Conservation (phyloP, 2,113 vertebrate species). For the Bufo bufo region DNA sequence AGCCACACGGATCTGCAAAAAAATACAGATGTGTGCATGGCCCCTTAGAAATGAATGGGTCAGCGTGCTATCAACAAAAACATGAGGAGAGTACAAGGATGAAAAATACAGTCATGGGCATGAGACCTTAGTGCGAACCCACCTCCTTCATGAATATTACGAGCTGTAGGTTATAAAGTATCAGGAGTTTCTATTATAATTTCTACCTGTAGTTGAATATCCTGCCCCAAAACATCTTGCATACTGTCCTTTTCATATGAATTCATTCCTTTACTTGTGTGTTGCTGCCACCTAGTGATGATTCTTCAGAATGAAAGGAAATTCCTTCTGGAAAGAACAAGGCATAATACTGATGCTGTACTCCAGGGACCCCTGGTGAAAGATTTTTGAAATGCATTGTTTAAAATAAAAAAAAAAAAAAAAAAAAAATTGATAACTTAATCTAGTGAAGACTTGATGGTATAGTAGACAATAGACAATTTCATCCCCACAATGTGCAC, state of each 20-base stretch:
- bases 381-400: background rate
- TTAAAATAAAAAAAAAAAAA: background rate
- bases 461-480: no score
- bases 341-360: background rate
- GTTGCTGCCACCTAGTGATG: constrained; percentile 12
- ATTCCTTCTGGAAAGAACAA: background rate
- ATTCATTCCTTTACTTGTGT: background rate
- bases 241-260: background rate
- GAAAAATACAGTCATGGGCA: no score
- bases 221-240: background rate
- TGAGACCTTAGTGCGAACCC: no score
- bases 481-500: no score
- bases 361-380: background rate
- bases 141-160: background rate
- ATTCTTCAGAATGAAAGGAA: background rate
- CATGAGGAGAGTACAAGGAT: no score
- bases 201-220: background rate
- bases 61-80: no score
- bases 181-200: background rate
- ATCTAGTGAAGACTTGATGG: no score
- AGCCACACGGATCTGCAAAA: no score
- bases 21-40: no score
- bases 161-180: background rate
- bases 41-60: no score
- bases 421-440: no score